Percentiles rank a stretch among this genome's conserved stretches.
These are phyloP conservation scores for Callyntrura sp. DNA, from an alignment of 2,888 invertebrate genomes.

Conservation along the genomic window DNA sequence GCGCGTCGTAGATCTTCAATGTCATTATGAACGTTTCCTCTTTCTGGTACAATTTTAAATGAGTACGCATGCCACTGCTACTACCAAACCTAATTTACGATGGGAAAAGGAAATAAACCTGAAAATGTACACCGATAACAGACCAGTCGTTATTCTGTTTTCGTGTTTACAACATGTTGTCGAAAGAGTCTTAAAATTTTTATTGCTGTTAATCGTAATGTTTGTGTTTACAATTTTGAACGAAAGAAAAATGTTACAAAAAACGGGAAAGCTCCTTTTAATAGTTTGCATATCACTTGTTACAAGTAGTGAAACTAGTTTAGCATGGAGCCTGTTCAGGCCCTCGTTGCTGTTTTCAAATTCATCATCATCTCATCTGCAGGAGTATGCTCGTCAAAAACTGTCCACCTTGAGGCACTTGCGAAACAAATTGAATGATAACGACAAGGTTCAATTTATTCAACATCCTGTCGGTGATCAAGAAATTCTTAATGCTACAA, in stretches of 20 bases:
- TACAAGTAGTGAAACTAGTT: conserved; percentile 39
- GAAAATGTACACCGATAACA: conserved; percentile 58
- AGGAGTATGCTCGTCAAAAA: conserved; percentile 76
- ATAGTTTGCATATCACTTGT: conserved; percentile 34
- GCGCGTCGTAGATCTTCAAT: background rate
- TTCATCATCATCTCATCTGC: conserved; percentile 25
- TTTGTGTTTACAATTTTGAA: background rate
- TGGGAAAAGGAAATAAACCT: conserved; percentile 39
- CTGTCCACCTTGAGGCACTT: conserved; percentile 76
- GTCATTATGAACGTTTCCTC: background rate
- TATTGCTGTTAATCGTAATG: background rate
- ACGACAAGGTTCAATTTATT: conserved; percentile 17
- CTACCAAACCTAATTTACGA: no score
- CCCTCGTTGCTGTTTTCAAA: background rate
- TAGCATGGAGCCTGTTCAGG: conserved; percentile 55
- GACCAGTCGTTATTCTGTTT: conserved; percentile 64
- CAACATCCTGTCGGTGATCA: background rate
- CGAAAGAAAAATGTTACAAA: background rate
- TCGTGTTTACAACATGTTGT: conserved; percentile 58
- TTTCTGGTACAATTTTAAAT: conserved; percentile 1
- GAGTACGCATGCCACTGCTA: background rate
- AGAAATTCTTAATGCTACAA: background rate
- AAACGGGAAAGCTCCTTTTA: background rate
- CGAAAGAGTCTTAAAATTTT: conserved; percentile 27
- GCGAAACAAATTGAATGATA: conserved; percentile 69